These are phyloP conservation scores for Hermaeophaga mercurialis DNA, from an alignment of 2,888 invertebrate species.

Conservation along the genomic window DNA sequence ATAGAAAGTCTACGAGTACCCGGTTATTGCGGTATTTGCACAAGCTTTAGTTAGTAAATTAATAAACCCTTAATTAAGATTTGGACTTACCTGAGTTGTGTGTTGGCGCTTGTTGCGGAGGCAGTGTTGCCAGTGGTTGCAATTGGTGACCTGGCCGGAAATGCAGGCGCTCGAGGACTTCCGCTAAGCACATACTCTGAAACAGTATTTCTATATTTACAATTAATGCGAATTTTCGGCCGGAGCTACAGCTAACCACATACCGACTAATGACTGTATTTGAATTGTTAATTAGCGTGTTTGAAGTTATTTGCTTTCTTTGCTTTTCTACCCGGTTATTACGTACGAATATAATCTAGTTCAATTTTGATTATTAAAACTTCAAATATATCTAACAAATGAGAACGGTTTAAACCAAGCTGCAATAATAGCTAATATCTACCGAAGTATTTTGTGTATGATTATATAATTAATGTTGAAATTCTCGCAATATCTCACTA, in stretches of 20 bases:
- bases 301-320: slow-evolving; percentile 4
- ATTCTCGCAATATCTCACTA: no score
- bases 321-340: slow-evolving; percentile 10
- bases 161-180: slow-evolving; percentile 61
- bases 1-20: not conserved
- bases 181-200: slow-evolving; percentile 63
- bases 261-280: slow-evolving; percentile 26
- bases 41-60: slow-evolving; percentile 9
- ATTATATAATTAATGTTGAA: no score
- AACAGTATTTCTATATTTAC: slow-evolving; percentile 43
- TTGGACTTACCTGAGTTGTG: slow-evolving; percentile 60
- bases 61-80: slow-evolving; percentile 20
- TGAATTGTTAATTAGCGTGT: slow-evolving; percentile 25
- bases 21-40: slow-evolving; percentile 10
- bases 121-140: slow-evolving; percentile 40
- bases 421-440: no score
- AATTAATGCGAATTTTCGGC: slow-evolving; percentile 32
- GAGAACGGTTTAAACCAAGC: no score
- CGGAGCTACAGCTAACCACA: slow-evolving; percentile 20
- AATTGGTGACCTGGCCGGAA: slow-evolving; percentile 59
- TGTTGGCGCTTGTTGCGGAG: slow-evolving; percentile 40
- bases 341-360: no score
- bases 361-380: no score
- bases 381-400: no score
- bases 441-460: no score